Evolutionary conservation across 2,888 invertebrate genomes (phyloP), one percentile per base, ranked within the genome.

Genomic region (Oxycera nigricornis): DNA sequence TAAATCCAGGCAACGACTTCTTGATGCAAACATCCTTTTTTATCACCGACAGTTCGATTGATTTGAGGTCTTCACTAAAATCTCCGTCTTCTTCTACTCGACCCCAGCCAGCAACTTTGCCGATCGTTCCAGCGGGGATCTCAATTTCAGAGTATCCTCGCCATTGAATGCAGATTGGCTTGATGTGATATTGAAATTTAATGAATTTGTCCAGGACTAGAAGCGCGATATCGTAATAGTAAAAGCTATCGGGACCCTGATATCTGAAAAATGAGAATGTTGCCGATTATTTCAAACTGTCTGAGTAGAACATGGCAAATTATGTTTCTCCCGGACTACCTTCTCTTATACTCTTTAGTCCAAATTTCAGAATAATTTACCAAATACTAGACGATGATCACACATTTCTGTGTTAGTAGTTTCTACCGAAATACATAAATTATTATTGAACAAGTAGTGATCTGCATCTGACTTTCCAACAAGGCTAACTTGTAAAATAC

Each of bases 121-220:
- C 80, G 1, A 24, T 30, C n/a, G 67, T 41, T 30, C 74, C 26
- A 11, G 57, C 74, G 14, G 1, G 0, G 0, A 78, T 73, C 1
- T 55, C 59, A 20, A 75, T 72, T 1, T 77, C 73, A 30, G 73
- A 76, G 28, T 55, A 78, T 2, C 22, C n/a, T 61, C 77, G 62
- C 79, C 80, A 80, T 24, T 81, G 80, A 2, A 82, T 77, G 76
- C 86, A 86, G 9, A 85, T 81, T n/a, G 84, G 83, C 73, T 82
- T 82, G 7, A 85, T 82, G 11, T 81, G 79, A 39, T 77, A 75
- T 1, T 82, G 80, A 41, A 82, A 80, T 11, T 73, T 75, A 35
- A 86, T 80, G 11, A 75, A 62, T n/a, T 77, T 77, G 50, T 78
- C 77, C 24, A 84, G 75, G n/a, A 82, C 77, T 14, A 85, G 30